These are phyloP conservation scores for Caprella mutica DNA, from an alignment of 2,888 invertebrate species.

Conservation along the genomic window DNA sequence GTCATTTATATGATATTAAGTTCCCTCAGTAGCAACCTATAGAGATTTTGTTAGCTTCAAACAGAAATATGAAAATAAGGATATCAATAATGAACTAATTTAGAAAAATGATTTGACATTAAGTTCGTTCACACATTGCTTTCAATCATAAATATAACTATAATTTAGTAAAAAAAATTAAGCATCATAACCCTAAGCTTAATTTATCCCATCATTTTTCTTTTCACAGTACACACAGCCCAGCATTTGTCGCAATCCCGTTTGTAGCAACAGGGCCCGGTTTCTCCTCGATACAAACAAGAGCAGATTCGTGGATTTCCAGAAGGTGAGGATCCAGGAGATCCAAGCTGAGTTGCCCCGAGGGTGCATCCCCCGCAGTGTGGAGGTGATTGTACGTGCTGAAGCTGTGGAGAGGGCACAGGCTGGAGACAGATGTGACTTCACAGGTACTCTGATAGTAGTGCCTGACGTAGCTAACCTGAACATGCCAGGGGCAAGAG, in stretches of 20 bases:
- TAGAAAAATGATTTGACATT: too few relatives aligned
- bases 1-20: too few relatives aligned
- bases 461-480: constrained; percentile 90
- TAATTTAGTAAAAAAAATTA: too few relatives aligned
- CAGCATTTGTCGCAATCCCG: constrained; percentile 89
- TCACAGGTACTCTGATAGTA: constrained; percentile 90
- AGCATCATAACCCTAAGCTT: too few relatives aligned
- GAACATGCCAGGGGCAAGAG: constrained; percentile 64
- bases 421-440: constrained; percentile 74
- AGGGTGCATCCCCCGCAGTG: constrained; percentile 76
- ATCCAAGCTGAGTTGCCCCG: constrained; percentile 92
- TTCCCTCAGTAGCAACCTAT: too few relatives aligned
- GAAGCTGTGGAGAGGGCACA: constrained; percentile 95
- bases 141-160: too few relatives aligned
- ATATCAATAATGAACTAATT: too few relatives aligned
- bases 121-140: too few relatives aligned
- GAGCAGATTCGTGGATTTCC: constrained; percentile 93
- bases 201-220: too few relatives aligned
- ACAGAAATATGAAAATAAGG: too few relatives aligned
- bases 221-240: constrained; percentile 72
- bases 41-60: too few relatives aligned
- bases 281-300: constrained; percentile 88
- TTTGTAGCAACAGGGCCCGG: constrained; percentile 79
- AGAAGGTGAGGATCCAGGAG: constrained; percentile 94
- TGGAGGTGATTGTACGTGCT: constrained; percentile 86